A percentile compares a stretch with the other conserved stretches of the same genome.
phyloP scores from a whole-genome alignment of 2,888 invertebrate genomes.

The Halictus ligatus region DNA sequence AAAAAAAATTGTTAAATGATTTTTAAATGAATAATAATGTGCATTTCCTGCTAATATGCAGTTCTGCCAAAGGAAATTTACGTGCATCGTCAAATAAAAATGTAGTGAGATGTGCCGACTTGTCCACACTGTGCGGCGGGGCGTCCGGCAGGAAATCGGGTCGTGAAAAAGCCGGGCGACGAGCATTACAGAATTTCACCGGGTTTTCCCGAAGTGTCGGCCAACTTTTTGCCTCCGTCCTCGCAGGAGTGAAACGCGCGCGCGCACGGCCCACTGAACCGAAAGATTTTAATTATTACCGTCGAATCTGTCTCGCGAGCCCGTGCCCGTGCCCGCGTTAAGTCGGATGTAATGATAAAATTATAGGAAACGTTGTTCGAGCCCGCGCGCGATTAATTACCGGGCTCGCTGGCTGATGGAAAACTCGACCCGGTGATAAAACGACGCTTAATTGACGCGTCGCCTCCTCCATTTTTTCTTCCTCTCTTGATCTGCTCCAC shows the following conservation, averaged over 20 bases:
- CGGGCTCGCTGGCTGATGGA: background rate
- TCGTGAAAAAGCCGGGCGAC: slow-evolving; percentile 5
- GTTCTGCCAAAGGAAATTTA: too few species aligned
- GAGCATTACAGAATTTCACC: slow-evolving; percentile 18
- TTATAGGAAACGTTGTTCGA: slow-evolving; percentile 63
- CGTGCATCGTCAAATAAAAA: too few species aligned
- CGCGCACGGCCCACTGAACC: slow-evolving; percentile 65
- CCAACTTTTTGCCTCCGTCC: slow-evolving; percentile 2
- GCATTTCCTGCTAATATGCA: too few species aligned
- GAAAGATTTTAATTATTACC: slow-evolving; percentile 77
- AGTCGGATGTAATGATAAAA: slow-evolving; percentile 63
- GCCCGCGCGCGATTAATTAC: slow-evolving; percentile 62
- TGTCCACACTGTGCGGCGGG: background rate
- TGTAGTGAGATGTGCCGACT: too few species aligned
- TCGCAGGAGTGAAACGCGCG: slow-evolving; percentile 26
- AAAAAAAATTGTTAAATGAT: too few species aligned
- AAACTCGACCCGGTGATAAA: slow-evolving; percentile 29
- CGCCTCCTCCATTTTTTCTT: background rate
- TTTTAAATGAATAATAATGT: too few species aligned
- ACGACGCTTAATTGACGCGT: slow-evolving; percentile 45
- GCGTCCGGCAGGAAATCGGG: slow-evolving; percentile 19
- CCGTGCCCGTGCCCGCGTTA: slow-evolving; percentile 48
- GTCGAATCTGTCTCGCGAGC: slow-evolving; percentile 56
- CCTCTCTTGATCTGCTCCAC: background rate
- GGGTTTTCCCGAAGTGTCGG: slow-evolving; percentile 14